Evolutionary conservation across 2,797 vertebrate species (phyloP).

Genomic region (Cynopterus sphinx): DNA sequence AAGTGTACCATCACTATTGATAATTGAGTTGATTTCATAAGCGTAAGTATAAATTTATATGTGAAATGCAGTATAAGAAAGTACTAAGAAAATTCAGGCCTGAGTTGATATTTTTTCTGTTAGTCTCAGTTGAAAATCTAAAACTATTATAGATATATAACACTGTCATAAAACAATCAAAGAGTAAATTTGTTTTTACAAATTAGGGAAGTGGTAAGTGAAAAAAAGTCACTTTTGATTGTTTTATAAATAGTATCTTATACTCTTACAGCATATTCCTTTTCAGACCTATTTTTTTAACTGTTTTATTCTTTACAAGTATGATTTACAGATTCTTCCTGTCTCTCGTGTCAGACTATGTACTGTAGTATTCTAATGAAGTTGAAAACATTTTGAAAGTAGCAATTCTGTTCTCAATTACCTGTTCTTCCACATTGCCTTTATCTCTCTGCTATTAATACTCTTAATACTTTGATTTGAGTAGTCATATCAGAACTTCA

Average conservation of each 20-base stretch:
- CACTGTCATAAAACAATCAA: neutral
- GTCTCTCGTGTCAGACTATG: neutral
- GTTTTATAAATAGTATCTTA: neutral
- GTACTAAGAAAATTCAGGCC: neutral
- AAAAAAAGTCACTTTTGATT: neutral
- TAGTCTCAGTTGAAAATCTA: neutral
- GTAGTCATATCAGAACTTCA: neutral
- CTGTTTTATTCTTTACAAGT: neutral
- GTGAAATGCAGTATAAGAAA: neutral
- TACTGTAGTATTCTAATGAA: neutral
- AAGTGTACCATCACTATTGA: neutral
- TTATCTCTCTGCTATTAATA: neutral
- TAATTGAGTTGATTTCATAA: neutral
- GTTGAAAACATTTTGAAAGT: neutral
- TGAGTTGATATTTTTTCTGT: neutral
- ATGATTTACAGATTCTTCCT: neutral
- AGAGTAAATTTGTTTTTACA: neutral
- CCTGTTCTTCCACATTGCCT: neutral
- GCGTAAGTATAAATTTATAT: neutral
- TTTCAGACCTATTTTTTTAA: neutral
- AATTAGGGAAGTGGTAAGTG: neutral
- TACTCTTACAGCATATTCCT: neutral
- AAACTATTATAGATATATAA: neutral
- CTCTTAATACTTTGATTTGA: neutral
- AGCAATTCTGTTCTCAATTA: neutral